Evolutionary conservation across 2,888 invertebrate species (phyloP), one percentile per base, ranked within the genome.

Genomic region (Auanema sp.): DNA sequence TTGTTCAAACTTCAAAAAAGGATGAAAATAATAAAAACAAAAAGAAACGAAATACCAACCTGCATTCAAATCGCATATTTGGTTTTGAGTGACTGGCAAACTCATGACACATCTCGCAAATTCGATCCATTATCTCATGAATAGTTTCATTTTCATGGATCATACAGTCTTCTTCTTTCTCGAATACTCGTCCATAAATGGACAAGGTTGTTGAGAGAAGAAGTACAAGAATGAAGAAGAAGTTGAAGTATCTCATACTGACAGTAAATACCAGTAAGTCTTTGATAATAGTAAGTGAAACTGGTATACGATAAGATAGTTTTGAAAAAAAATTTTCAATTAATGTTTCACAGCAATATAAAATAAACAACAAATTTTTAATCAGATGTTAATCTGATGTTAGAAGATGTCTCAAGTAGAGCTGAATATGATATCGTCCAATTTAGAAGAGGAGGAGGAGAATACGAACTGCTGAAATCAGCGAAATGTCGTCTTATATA

Each of bases 51-150:
- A 16, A 24, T 41, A 42, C 61, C 40, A 49, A 77, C 77, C 77
- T 69, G 74, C 77, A 77, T 18, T 72, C 71, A 10, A 68, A 50
- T 43, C 77, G 59, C 58, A 68, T 68, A 55, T 75, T 76, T 21
- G 77, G 75, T 12, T 66, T 56, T 3, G 67, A 61, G 51, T 72
- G 70, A 5, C 69, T 69, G 61, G 65, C 61, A 59, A 75, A 59
- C 51, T 75, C 75, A 58, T 77, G 77, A 58, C 77, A 77, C 65
- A 75, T 66, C 57, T 73, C 72, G 61, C 77, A 77, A 21, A 77
- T 71, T 40, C 72, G 64, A 52, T 76, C 75, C 77, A 77, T 77
- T 14, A 77, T 68, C 51, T 67, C 63, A 25, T 70, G 66, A 47
- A 77, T 61, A 4, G 74, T 64, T 49, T 69, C 67, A 60, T 76